Conservation (phyloP, 2,888 invertebrate species). For the Notodonta dromedarius region DNA sequence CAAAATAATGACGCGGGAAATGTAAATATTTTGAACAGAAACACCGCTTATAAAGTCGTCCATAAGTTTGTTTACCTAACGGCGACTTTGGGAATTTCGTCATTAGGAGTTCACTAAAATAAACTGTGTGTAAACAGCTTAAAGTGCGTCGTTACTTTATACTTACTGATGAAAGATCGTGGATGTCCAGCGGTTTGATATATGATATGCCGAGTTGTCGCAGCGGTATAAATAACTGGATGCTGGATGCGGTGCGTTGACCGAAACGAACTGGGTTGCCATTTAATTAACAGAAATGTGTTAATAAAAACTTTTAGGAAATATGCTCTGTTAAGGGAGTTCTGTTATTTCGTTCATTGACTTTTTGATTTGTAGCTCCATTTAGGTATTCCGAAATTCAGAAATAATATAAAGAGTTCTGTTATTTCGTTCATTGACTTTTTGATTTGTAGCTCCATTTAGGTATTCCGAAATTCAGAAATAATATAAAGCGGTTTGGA, state of each 20-base stretch:
- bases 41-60: constrained; percentile 12
- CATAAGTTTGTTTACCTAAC: constrained; percentile 17
- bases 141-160: constrained; percentile 49
- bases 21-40: constrained; percentile 13
- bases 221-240: constrained; percentile 54
- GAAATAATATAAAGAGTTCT: too few species aligned
- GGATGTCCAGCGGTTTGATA: constrained; percentile 60
- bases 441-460: too few species aligned
- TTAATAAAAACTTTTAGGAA: constrained; percentile 23
- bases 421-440: too few species aligned
- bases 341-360: too few species aligned
- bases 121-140: constrained; percentile 43
- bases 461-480: too few species aligned
- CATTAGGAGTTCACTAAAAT: constrained; percentile 29
- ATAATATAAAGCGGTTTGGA: too few species aligned
- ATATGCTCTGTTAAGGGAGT: background rate
- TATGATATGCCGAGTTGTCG: constrained; percentile 57
- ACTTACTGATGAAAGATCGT: constrained; percentile 55
- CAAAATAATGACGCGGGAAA: background rate
- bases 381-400: too few species aligned
- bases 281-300: constrained; percentile 39
- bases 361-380: too few species aligned
- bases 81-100: constrained; percentile 14
- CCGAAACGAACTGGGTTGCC: constrained; percentile 46
- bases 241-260: constrained; percentile 48